Evolutionary conservation across 2,797 vertebrate genomes (phyloP).

Genomic region (Allochrocebus solatus): DNA sequence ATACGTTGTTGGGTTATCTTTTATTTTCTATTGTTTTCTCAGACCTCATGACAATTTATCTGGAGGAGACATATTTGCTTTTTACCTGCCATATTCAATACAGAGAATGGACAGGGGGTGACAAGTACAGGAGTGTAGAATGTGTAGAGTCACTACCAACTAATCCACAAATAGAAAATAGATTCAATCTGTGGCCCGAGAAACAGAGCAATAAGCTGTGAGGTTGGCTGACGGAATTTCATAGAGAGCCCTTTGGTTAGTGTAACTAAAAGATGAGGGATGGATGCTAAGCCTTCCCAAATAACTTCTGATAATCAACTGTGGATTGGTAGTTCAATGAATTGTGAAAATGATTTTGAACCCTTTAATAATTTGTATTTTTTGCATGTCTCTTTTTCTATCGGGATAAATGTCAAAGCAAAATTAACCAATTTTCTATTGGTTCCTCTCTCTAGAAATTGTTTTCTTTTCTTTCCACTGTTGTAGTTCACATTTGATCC

Average conservation of each 20-base stretch:
- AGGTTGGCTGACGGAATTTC: background rate
- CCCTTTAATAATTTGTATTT: background rate
- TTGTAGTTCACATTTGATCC: conserved; percentile 15
- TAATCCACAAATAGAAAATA: background rate
- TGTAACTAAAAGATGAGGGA: background rate
- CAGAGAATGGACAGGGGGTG: background rate
- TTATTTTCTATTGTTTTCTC: conserved; percentile 32
- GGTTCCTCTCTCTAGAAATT: background rate
- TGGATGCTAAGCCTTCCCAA: background rate
- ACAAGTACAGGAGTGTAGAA: background rate
- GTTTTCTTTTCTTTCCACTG: background rate
- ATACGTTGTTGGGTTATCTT: background rate
- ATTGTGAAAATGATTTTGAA: conserved; percentile 1
- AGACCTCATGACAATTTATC: background rate
- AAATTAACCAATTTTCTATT: background rate
- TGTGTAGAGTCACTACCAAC: background rate
- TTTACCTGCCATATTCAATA: background rate
- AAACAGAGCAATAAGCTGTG: background rate
- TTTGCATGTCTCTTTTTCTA: background rate
- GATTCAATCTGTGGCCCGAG: background rate
- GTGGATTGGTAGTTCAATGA: background rate
- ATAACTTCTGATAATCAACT: background rate
- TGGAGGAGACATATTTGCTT: background rate
- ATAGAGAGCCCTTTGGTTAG: background rate
- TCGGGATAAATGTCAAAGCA: background rate